A percentile compares a stretch with the other conserved stretches of the same genome.
Evolutionary conservation across 64 coral and sea anemone species (phyloP).

Genomic region (Montipora foliosa): DNA sequence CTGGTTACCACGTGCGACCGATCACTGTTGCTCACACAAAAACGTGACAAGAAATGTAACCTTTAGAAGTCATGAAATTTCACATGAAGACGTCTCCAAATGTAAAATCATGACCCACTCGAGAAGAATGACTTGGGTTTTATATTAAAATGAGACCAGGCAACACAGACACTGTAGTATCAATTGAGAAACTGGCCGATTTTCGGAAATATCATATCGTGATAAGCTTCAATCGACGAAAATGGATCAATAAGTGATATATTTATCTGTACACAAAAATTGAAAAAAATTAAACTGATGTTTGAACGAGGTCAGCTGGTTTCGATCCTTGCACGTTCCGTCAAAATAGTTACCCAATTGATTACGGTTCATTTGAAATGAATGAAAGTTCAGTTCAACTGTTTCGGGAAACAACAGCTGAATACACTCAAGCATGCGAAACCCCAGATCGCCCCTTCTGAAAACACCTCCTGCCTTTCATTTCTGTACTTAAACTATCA

Average conservation of each 20-base stretch:
- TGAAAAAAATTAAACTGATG: not conserved
- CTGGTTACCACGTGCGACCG: slow-evolving; percentile 21
- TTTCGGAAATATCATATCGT: not conserved
- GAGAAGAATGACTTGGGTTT: not conserved
- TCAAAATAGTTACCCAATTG: not conserved
- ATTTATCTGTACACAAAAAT: not conserved
- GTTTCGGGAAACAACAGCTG: not conserved
- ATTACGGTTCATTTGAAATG: slow-evolving; percentile 18
- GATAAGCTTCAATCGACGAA: too few species aligned
- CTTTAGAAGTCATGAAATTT: not conserved
- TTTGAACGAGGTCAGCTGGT: not conserved
- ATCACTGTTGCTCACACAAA: not conserved
- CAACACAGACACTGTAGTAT: not conserved
- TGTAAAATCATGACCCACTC: too few species aligned
- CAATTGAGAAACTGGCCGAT: not conserved
- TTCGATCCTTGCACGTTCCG: not conserved
- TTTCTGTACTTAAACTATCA: not conserved
- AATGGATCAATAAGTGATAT: too few species aligned
- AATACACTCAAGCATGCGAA: not conserved
- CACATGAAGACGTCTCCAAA: not conserved
- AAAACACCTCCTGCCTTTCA: slow-evolving; percentile 42
- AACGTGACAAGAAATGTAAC: not conserved
- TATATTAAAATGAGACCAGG: not conserved
- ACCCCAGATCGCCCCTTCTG: not conserved
- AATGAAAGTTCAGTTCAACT: not conserved